phyloP scores from a whole-genome alignment of 2,797 vertebrate genomes.

The Sebastes hubbsi region DNA sequence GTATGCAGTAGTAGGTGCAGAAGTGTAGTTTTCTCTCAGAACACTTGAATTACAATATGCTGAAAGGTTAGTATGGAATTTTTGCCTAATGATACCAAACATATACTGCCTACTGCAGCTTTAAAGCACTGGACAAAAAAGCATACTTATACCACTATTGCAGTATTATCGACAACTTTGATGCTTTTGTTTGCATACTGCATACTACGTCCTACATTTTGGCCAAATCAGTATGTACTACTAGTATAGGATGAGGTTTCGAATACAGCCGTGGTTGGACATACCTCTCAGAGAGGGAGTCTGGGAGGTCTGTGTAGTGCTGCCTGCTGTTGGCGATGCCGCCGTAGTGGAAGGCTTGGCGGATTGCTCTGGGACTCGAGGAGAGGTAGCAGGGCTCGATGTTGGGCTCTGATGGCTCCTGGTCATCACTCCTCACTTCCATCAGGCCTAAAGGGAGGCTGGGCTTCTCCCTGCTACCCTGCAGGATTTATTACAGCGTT shows the following conservation, averaged over 20 bases:
- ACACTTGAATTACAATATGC: too few relatives aligned
- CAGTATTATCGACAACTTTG: too few relatives aligned
- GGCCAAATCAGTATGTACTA: rapidly evolving
- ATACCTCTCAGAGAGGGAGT: slow-evolving; percentile 88
- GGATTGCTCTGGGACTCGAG: slow-evolving; percentile 79
- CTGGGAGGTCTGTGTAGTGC: slow-evolving; percentile 86
- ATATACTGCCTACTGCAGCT: too few relatives aligned
- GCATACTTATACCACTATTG: rapidly evolving
- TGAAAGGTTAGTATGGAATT: too few relatives aligned
- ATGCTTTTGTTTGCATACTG: too few relatives aligned
- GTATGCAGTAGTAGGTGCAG: too few relatives aligned
- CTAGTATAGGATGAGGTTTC: too few relatives aligned
- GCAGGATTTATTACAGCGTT: slow-evolving; percentile 1
- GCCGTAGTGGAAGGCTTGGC: slow-evolving; percentile 86
- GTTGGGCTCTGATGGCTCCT: slow-evolving; percentile 59
- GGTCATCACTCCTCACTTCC: slow-evolving; percentile 75
- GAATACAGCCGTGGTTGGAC: not conserved
- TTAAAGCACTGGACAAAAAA: too few relatives aligned
- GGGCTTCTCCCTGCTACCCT: slow-evolving; percentile 87
- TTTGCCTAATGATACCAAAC: rapidly evolving
- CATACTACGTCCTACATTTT: rapidly evolving
- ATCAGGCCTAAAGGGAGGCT: slow-evolving; percentile 71
- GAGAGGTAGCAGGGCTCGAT: slow-evolving; percentile 83
- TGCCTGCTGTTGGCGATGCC: slow-evolving; percentile 91
- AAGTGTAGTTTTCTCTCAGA: too few relatives aligned